Evolutionary conservation across 2,888 invertebrate species (phyloP), one percentile per base, ranked within the genome.

Genomic region (Bruchidius siliquastri): DNA sequence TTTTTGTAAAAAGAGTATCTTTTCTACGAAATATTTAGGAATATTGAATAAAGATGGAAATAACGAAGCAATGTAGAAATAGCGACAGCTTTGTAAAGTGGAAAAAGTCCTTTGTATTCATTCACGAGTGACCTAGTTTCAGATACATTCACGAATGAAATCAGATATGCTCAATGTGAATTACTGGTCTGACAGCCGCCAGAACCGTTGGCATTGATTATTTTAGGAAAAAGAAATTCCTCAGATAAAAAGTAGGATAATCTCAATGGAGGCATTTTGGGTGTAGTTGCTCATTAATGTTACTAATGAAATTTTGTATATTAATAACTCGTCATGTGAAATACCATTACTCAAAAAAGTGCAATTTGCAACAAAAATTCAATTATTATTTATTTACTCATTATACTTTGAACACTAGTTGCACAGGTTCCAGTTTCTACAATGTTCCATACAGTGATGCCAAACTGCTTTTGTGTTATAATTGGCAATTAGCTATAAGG

Each of bases 101-200:
- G 18, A n/a, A 32, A 30, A n/a, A 3, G 21, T 6, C 66, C 66
- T 71, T 32, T 49, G 21, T 49, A 18, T 67, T 20, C 71, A 66
- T 76, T 72, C 76, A 71, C 49, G 6, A 49, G 49, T 49, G 49
- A 49, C 49, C 49, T 49, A 49, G 13, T 49, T 49, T 49, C 13
- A 18, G 49, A 49, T 13, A 49, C 49, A 49, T 49, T 49, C 49
- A 49, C 49, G 18, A 13, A 1, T 49, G 10, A 13, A 49, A 49
- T 49, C 49, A 49, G 49, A 49, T 49, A 49, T 49, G 49, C 49
- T 49, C 49, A 49, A 49, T 49, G 49, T 49, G 49, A 49, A 18
- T 49, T 49, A 49, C 49, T 49, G 49, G 26, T 13, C 3, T 49
- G 49, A 49, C 13, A 13, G 10, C 13, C 49, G 49, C 49, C 18